A percentile compares a stretch with the other conserved stretches of the same genome.
Evolutionary conservation across 2,888 invertebrate genomes (phyloP).

Genomic region (Scelioninae gen. 1): DNA sequence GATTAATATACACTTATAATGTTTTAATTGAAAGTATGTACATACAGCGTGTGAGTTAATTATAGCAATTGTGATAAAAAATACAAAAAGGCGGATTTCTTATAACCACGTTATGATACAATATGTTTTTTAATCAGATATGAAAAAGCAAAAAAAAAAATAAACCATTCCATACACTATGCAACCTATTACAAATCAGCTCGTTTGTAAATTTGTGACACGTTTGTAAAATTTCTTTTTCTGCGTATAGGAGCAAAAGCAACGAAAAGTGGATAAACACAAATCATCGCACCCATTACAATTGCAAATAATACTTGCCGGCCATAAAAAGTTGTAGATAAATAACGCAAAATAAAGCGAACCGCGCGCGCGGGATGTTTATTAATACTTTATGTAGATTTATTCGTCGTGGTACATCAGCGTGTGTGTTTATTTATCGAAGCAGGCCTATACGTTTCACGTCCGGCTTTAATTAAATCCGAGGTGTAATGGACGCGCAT

Average conservation of each 20-base stretch:
- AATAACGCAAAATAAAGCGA: too few species aligned
- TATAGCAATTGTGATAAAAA: too few species aligned
- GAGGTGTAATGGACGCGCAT: constrained; percentile 63
- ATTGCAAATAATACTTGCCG: constrained; percentile 53
- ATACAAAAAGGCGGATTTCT: too few species aligned
- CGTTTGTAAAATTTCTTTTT: constrained; percentile 18
- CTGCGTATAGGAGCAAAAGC: not conserved
- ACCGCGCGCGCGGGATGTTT: too few species aligned
- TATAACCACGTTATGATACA: too few species aligned
- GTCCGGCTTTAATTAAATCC: constrained; percentile 65
- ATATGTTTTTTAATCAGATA: not conserved
- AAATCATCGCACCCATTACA: constrained; percentile 56
- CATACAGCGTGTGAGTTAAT: too few species aligned
- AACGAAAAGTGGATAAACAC: constrained; percentile 32
- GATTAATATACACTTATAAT: too few species aligned
- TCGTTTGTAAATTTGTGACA: constrained; percentile 23
- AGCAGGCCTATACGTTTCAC: constrained; percentile 45
- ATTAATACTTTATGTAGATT: constrained; percentile 66
- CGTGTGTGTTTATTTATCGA: constrained; percentile 57
- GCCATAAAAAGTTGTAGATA: constrained; percentile 55
- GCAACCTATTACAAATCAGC: constrained; percentile 11
- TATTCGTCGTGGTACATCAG: constrained; percentile 53
- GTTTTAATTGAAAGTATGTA: too few species aligned
- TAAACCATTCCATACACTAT: not conserved
- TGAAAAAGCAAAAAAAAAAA: not conserved